Conservation (phyloP, 2,888 invertebrate genomes). For the Aphodius granarius region DNA sequence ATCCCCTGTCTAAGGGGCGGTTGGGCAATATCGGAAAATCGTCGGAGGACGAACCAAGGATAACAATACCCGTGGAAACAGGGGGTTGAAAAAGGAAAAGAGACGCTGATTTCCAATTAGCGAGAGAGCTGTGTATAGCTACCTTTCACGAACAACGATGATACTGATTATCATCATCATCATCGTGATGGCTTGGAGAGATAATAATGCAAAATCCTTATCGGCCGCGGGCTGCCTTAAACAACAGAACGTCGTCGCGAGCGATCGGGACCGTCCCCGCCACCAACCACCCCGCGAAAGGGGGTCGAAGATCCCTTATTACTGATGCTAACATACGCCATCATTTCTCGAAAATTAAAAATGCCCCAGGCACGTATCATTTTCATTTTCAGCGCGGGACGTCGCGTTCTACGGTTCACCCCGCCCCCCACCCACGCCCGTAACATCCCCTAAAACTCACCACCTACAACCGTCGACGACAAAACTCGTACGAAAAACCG, state of each 20-base stretch:
- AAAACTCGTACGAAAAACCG: no score
- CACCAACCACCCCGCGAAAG: constrained; percentile 38
- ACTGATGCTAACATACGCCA: constrained; percentile 43
- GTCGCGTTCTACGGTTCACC: constrained; percentile 36
- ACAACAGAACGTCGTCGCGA: background rate
- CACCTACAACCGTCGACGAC: no score
- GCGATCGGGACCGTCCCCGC: background rate
- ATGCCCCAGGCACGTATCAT: constrained; percentile 53
- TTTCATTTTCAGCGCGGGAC: constrained; percentile 47
- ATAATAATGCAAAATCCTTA: constrained; percentile 45
- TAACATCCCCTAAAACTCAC: no score
- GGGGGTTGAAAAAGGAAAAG: background rate
- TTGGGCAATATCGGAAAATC: constrained; percentile 36
- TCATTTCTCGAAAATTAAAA: constrained; percentile 56
- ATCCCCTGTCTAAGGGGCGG: background rate
- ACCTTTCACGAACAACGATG: constrained; percentile 16
- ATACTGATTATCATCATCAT: background rate
- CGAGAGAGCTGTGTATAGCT: constrained; percentile 46
- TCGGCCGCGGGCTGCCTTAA: constrained; percentile 49
- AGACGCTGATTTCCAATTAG: constrained; percentile 47
- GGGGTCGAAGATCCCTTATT: constrained; percentile 31
- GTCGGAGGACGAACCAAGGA: background rate
- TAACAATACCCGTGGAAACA: background rate
- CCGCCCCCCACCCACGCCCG: background rate
- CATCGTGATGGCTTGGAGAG: background rate